Evolutionary conservation across 2,888 invertebrate species (phyloP), one percentile per base, ranked within the genome.

Genomic region (Pyrgus malvae): DNA sequence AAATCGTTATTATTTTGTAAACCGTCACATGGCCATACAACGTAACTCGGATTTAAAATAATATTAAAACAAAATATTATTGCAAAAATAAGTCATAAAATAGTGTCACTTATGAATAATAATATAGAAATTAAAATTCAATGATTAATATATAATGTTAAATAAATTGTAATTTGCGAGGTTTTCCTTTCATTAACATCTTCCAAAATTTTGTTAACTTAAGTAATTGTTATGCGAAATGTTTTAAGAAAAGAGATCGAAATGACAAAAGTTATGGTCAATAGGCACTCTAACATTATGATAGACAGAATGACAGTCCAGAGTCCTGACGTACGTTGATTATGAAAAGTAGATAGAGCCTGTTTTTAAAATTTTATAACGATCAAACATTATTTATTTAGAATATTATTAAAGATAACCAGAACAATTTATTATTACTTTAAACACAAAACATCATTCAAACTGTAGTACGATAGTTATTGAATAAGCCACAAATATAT

Each of bases 101-200:
- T n/a, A n/a, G n/a, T n/a, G n/a, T n/a, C n/a, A n/a, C n/a, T n/a
- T n/a, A n/a, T n/a, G n/a, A n/a, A n/a, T n/a, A n/a, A n/a, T n/a
- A n/a, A n/a, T n/a, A n/a, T n/a, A n/a, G n/a, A n/a, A n/a, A n/a
- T n/a, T n/a, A n/a, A n/a, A n/a, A n/a, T n/a, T n/a, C n/a, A n/a
- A n/a, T n/a, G n/a, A n/a, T n/a, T n/a, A n/a, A n/a, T n/a, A n/a
- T n/a, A n/a, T n/a, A n/a, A n/a, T n/a, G n/a, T n/a, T n/a, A n/a
- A n/a, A n/a, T n/a, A n/a, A n/a, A 83, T 78, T 68, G 3, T 29
- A 29, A 29, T 3, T 9, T 42, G 42, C 42, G 42, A 42, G 42
- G 42, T 42, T 42, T 27, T n/a, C 27, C 42, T 42, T 42, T 17
- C 25, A n/a, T n/a, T 27, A 7, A 42, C 17, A 42, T 12, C 29